A percentile compares a stretch with the other conserved stretches of the same genome.
phyloP scores from a whole-genome alignment of 2,888 invertebrate genomes.

The Capitulum mitella region DNA sequence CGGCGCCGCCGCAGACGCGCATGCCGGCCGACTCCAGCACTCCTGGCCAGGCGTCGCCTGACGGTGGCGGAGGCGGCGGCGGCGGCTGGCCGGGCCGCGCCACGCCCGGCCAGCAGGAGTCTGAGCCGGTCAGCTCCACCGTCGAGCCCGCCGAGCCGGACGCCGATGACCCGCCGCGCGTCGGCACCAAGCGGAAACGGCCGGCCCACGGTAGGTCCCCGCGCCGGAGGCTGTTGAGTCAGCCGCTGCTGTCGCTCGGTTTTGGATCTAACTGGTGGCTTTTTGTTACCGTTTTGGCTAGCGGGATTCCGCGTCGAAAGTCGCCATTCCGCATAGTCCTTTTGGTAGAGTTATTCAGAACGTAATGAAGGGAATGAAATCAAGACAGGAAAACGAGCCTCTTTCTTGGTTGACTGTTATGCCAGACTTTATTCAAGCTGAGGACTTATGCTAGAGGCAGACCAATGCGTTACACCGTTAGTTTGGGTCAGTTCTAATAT shows the following conservation, averaged over 20 bases:
- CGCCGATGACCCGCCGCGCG: not conserved
- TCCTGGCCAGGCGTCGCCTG: too few relatives aligned
- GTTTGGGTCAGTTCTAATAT: too few relatives aligned
- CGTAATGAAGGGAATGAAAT: too few relatives aligned
- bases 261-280: not conserved
- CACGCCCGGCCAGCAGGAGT: not conserved
- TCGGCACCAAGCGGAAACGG: not conserved
- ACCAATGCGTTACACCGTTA: too few relatives aligned
- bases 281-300: not conserved
- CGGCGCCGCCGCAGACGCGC: not conserved
- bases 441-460: too few relatives aligned
- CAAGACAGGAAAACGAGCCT: too few relatives aligned
- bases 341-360: too few relatives aligned
- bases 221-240: not conserved
- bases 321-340: too few relatives aligned
- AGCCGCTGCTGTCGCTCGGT: not conserved
- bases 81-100: not conserved
- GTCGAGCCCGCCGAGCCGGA: not conserved
- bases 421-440: too few relatives aligned
- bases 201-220: not conserved
- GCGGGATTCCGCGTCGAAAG: too few relatives aligned
- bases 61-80: too few relatives aligned
- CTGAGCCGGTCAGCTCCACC: not conserved
- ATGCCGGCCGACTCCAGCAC: slow-evolving; percentile 17
- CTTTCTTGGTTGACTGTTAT: too few relatives aligned